Evolutionary conservation across 2,888 invertebrate species (phyloP).

Genomic region (Clanis bilineata): DNA sequence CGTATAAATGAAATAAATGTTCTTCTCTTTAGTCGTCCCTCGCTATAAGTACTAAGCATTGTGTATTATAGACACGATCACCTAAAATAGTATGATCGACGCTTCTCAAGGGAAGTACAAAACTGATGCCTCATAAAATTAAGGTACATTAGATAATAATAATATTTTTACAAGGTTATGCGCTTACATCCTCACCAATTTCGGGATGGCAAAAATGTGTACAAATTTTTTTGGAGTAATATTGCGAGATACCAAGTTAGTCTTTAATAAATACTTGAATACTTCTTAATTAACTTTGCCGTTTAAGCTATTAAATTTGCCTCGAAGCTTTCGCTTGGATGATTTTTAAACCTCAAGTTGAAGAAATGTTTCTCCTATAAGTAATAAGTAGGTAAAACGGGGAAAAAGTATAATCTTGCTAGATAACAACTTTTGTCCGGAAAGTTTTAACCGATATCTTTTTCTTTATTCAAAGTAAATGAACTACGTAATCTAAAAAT

Average conservation of each 20-base stretch:
- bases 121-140: not conserved
- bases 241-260: slow-evolving; percentile 1
- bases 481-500: too few species aligned
- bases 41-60: too few species aligned
- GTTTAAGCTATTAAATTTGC: slow-evolving; percentile 9
- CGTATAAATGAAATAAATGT: too few species aligned
- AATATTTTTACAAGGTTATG: not conserved
- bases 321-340: not conserved
- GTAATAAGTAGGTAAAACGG: not conserved
- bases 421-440: not conserved
- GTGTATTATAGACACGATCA: not conserved
- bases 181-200: not conserved
- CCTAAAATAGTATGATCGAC: not conserved
- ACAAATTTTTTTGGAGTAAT: not conserved
- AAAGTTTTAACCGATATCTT: not conserved
- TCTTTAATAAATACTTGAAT: slow-evolving; percentile 10
- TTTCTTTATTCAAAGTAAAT: not conserved
- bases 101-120: not conserved
- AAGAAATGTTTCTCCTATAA: not conserved
- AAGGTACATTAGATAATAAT: not conserved
- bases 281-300: slow-evolving; percentile 8
- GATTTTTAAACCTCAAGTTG: not conserved
- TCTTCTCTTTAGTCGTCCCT: too few species aligned
- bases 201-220: not conserved
- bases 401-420: not conserved